phyloP scores from a whole-genome alignment of 2,797 vertebrate genomes.

The Taenioides sp. region DNA sequence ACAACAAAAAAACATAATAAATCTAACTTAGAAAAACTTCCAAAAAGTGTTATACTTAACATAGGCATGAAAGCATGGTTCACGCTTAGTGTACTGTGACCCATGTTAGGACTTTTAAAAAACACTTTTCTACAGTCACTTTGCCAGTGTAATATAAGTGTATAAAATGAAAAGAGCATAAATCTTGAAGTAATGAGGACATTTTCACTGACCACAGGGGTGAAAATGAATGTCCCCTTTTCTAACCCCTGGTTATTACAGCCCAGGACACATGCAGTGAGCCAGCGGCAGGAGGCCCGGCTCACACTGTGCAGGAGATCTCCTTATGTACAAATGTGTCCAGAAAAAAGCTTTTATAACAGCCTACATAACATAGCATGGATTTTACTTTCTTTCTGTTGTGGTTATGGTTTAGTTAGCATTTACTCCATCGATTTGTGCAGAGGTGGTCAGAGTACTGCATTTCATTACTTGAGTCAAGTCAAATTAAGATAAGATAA shows the following conservation, averaged over 20 bases:
- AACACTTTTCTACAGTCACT: background rate
- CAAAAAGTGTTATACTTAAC: too few species aligned
- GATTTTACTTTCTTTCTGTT: background rate
- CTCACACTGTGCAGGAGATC: constrained; percentile 12
- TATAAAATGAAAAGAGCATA: constrained; percentile 3
- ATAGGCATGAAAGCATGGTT: too few species aligned
- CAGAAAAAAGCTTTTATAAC: background rate
- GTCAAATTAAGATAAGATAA: too few species aligned
- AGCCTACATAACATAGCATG: background rate
- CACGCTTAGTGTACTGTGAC: too few species aligned
- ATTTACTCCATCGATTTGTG: background rate
- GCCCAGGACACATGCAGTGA: constrained; percentile 21
- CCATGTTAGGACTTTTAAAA: background rate
- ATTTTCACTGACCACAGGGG: constrained; percentile 8
- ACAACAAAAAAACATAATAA: too few species aligned
- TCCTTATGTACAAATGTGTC: background rate
- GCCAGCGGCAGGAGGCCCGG: constrained; percentile 22
- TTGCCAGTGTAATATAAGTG: constrained; percentile 8
- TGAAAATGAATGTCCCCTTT: constrained; percentile 24
- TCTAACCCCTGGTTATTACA: constrained; percentile 21
- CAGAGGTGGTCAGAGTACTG: too few species aligned
- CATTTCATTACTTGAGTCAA: too few species aligned
- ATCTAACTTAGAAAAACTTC: too few species aligned
- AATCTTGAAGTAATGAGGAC: constrained; percentile 18
- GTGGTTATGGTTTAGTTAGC: background rate